Base-by-base conservation (phyloP, 1,140 invertebrate species). In the Lepidurus apus region DNA sequence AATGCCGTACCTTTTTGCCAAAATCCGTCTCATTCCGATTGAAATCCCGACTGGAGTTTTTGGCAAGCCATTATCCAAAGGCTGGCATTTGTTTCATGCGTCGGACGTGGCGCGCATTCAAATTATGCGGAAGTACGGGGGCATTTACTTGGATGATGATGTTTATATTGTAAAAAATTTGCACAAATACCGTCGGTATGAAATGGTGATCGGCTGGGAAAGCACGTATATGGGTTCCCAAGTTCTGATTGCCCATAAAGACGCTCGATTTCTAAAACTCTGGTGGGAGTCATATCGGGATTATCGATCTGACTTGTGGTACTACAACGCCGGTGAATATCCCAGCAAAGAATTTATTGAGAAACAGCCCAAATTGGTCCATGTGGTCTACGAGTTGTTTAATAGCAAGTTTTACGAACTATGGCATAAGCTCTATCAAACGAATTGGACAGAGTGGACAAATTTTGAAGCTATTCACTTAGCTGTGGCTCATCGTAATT, bases 141-240 rank as follows among this genome's bases (percentile, higher is more conserved):
- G 86, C 10, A 85, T 86, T 65, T 86, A 83, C 79, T 79, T 86
- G 1, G 86, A 86, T 79, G 83, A 82, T 47, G 86, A 86, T 82
- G 81, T 83, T 11, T 81, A 85, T 43, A 79, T 86, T 42, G 80
- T 86, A 2, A 83, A 85, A 74, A 81, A 83, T 4, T 81, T 87
- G 44, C 80, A 86, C 79, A 53, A 81, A 43, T 86, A 84, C 77
- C 78, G 85, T 43, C 81, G 81, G 53, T 86, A 82, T 78, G 82
- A 83, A 79, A 82, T 83, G 75, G 73, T 81, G 1, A 76, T 85
- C 10, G 84, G 84, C 82, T 81, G 85, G 85, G 81, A 85, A 85
- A 81, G 80, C 83, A 8, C 73, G 85, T 65, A 85, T 84, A 17
- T 86, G 85, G 85, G 80, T 81, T 75, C 80, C n/a, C 65, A 84